Percentiles rank a stretch among this genome's conserved stretches.
These are phyloP conservation scores for Halcyon smyrnensis DNA, from an alignment of 2,797 vertebrate genomes.

Conservation along the genomic window DNA sequence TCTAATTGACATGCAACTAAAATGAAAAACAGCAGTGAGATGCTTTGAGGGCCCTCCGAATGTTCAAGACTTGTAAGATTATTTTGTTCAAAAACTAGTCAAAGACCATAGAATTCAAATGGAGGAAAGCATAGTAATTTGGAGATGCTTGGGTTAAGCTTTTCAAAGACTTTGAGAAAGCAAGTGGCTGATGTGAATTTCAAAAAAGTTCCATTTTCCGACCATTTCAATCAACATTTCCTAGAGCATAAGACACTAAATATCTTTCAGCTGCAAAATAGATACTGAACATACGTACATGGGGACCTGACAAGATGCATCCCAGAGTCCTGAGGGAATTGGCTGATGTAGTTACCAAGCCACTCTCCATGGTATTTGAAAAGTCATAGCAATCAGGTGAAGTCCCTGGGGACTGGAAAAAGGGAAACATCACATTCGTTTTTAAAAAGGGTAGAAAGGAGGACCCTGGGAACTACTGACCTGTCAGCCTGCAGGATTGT, in stretches of 20 bases:
- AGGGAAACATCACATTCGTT: too few species aligned
- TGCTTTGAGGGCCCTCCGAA: not conserved
- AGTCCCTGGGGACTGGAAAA: too few species aligned
- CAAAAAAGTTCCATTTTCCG: not conserved
- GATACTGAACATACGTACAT: not conserved
- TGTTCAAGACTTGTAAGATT: not conserved
- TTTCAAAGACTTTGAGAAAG: not conserved
- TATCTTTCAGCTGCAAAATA: not conserved
- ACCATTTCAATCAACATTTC: not conserved
- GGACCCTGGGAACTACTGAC: too few species aligned
- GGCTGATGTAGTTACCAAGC: too few species aligned
- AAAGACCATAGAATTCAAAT: not conserved
- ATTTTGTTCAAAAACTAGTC: not conserved
- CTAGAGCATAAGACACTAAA: not conserved
- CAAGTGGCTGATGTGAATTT: not conserved
- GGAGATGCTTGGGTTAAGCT: not conserved
- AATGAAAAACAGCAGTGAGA: not conserved
- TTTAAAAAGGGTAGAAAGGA: too few species aligned
- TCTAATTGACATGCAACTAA: not conserved
- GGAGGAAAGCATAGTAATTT: not conserved
- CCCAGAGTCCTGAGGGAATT: too few species aligned
- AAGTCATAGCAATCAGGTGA: too few species aligned
- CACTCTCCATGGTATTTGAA: too few species aligned
- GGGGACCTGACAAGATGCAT: too few species aligned
- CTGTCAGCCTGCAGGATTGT: too few species aligned